phyloP scores from a whole-genome alignment of 2,888 invertebrate species.

The Bugula neritina region DNA sequence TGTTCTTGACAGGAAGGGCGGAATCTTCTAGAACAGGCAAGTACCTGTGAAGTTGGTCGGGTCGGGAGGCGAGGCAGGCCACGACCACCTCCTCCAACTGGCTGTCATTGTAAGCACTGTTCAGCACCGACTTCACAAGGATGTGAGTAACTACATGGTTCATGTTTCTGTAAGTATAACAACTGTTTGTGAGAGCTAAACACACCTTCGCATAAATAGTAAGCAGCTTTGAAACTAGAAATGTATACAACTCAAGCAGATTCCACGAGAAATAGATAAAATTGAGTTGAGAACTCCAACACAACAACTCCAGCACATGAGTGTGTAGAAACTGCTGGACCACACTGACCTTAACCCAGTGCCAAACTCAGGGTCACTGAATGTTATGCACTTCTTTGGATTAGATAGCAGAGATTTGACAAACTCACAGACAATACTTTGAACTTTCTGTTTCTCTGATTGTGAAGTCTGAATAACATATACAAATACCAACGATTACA shows the following conservation, averaged over 20 bases:
- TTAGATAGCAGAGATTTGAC: background rate
- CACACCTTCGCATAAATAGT: no score
- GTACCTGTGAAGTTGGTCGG: conserved; percentile 20
- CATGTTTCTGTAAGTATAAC: background rate
- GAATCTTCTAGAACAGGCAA: conserved; percentile 1
- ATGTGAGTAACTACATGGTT: conserved; percentile 9
- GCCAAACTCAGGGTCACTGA: conserved; percentile 14
- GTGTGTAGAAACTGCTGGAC: no score
- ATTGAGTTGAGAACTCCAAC: background rate
- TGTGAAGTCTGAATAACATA: background rate
- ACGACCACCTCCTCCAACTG: conserved; percentile 24
- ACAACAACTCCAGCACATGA: background rate
- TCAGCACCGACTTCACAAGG: background rate
- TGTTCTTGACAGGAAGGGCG: conserved; percentile 1
- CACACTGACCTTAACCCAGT: no score
- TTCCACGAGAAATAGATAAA: background rate
- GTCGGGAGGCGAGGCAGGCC: background rate
- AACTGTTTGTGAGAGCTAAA: no score
- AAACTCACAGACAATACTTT: background rate
- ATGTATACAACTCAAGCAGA: background rate
- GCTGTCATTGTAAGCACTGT: background rate
- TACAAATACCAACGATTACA: no score
- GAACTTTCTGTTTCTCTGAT: background rate
- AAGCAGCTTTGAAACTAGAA: no score
- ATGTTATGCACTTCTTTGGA: conserved; percentile 9